Evolutionary conservation across 2,888 invertebrate genomes (phyloP), one percentile per base, ranked within the genome.

Genomic region (Brenthis daphne): DNA sequence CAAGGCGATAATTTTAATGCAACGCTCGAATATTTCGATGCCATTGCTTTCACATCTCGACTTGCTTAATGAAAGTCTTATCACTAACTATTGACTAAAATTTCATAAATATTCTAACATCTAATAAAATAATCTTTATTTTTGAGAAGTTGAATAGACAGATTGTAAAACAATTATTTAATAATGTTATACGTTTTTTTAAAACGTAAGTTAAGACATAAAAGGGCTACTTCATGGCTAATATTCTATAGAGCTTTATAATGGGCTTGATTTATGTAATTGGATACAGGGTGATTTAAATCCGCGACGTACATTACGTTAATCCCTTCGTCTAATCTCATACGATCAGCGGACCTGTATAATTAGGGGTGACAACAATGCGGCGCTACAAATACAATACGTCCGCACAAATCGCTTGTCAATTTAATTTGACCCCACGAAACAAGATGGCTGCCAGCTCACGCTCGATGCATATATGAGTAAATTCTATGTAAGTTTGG

Each of bases 291-390:
- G 73, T 67, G 70, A 86, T 87, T 85, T 82, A 80, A 85, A 84
- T 84, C 80, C 77, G 79, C 78, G 77, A 78, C 79, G 78, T 82
- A 80, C 84, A 86, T 89, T 88, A 88, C 83, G 81, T 84, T 88
- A 88, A 91, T 89, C 89, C 87, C 85, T 79, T 71, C 78, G 84
- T 81, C 86, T 87, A 88, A 91, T 89, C 86, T 85, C 84, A 78
- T 84, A 82, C 82, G 85, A 87, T 86, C 84, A 83, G 79, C 76
- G 82, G 84, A 83, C 85, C 84, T 86, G 87, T 89, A 87, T 89
- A 90, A 92, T 91, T 90, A 91, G 88, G 89, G 90, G 88, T 85
- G 89, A 89, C 88, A 87, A 87, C 89, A 91, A 90, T 89, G 85
- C 80, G 78, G 84, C 80, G 79, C 82, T 82, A 80, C 82, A 83